These are phyloP conservation scores for Reinhardtius hippoglossoides DNA, from an alignment of 2,113 vertebrate species.

Conservation along the genomic window DNA sequence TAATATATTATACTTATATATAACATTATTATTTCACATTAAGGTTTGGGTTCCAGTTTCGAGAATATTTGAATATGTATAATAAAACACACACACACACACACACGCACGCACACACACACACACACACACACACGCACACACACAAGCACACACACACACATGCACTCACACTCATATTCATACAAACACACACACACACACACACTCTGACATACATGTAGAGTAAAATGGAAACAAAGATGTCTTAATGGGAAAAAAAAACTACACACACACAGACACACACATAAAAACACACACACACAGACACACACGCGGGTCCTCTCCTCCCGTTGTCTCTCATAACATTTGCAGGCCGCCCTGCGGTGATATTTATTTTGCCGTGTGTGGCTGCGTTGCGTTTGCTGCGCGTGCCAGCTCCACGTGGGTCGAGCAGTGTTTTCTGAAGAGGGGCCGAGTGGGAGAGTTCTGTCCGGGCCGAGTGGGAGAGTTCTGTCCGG, in stretches of 20 bases:
- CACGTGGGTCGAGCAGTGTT: conserved; percentile 43
- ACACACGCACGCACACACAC: too few relatives aligned
- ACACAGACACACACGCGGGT: conserved; percentile 7
- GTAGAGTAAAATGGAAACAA: too few relatives aligned
- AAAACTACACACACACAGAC: not conserved
- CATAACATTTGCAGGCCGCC: conserved; percentile 70
- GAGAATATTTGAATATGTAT: too few relatives aligned
- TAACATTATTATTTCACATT: too few relatives aligned
- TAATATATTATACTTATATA: too few relatives aligned
- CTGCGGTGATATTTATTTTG: conserved; percentile 70
- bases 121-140: too few relatives aligned
- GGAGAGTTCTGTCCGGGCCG: not conserved
- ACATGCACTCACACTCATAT: too few relatives aligned
- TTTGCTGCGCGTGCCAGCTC: conserved; percentile 58
- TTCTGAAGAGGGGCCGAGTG: conserved; percentile 56
- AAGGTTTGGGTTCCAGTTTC: too few relatives aligned
- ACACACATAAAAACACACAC: too few relatives aligned
- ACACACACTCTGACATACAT: not conserved
- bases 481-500: conserved; percentile 11
- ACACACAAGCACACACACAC: too few relatives aligned
- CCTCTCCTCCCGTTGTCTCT: not conserved
- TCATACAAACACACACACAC: not conserved
- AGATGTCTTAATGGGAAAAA: too few relatives aligned
- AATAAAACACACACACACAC: too few relatives aligned
- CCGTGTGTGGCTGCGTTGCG: conserved; percentile 51